phyloP scores from a whole-genome alignment of 2,113 vertebrate genomes.

The Leucopternis melanops region DNA sequence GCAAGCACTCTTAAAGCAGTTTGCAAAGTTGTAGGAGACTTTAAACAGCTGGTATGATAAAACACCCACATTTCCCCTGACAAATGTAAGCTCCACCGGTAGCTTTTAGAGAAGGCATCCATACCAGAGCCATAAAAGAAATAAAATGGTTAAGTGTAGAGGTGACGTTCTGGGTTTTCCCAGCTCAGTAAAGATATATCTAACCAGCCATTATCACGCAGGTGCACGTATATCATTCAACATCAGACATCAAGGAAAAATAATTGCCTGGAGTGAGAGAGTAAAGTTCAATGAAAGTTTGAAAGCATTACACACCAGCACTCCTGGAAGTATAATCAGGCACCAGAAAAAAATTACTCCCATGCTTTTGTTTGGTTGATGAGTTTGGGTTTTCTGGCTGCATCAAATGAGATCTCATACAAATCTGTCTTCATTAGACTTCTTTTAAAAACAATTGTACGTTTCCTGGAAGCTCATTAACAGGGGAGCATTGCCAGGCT shows the following conservation, averaged over 20 bases:
- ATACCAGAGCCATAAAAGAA: slow-evolving; percentile 17
- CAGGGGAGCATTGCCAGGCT: slow-evolving; percentile 52
- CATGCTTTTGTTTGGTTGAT: slow-evolving; percentile 54
- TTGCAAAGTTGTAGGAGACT: slow-evolving; percentile 58
- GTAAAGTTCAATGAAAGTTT: slow-evolving; percentile 68
- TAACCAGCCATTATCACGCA: slow-evolving; percentile 9
- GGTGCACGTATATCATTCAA: slow-evolving; percentile 36
- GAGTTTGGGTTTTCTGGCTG: slow-evolving; percentile 66
- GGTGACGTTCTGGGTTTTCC: slow-evolving; percentile 22
- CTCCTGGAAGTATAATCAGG: slow-evolving; percentile 62
- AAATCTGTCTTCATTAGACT: slow-evolving; percentile 75
- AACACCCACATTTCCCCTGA: slow-evolving; percentile 54
- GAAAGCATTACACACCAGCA: slow-evolving; percentile 26
- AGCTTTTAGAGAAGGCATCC: slow-evolving; percentile 54
- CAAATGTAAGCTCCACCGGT: slow-evolving; percentile 50
- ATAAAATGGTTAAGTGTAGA: slow-evolving; percentile 24
- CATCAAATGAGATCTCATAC: slow-evolving; percentile 65
- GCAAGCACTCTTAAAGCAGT: slow-evolving; percentile 35
- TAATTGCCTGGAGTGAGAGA: neutral
- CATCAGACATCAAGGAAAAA: slow-evolving; percentile 29
- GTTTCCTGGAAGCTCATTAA: slow-evolving; percentile 73
- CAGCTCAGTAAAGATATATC: slow-evolving; percentile 18
- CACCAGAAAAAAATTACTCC: slow-evolving; percentile 40
- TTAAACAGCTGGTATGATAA: slow-evolving; percentile 67
- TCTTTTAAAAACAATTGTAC: slow-evolving; percentile 62